Evolutionary conservation across 1,140 invertebrate species (phyloP), one percentile per base, ranked within the genome.

Genomic region (Hylaeus anthracinus): DNA sequence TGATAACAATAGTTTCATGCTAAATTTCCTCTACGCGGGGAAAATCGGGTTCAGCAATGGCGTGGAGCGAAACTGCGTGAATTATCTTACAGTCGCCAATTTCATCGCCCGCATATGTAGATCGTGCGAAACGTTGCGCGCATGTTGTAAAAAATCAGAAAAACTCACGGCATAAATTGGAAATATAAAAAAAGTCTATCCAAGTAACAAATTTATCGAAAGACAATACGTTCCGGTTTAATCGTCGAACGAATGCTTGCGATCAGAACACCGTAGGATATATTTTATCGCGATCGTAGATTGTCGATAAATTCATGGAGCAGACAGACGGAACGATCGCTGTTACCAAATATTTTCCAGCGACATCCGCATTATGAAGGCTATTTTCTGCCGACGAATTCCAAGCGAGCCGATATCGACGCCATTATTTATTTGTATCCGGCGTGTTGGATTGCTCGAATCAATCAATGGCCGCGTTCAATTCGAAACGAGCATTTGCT

Each of bases 311-410:
- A 81, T 67, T 43, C 51, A 60, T 9, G 14, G 10, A 26, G 9
- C 8, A 8, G 61, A 5, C 26, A 61, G 9, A 45, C 12, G 77
- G 8, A 45, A 39, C 56, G 15, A 41, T 6, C 48, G 39, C 61
- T 82, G 80, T 82, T 82, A 63, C 67, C 74, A 82, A 82, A 82
- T 82, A 82, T 82, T 82, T 77, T 66, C 74, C 80, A 72, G 12
- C 48, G 80, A 71, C 80, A 72, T 78, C 61, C 80, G 80, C 75
- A 82, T 82, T 82, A 82, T 82, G 74, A 77, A 81, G 64, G 55
- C 79, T 81, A 81, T 81, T 81, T 81, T 81, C 79, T 53, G 73
- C 26, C 12, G 43, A 15, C 39, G 55, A 26, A 26, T 39, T 12
- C 75, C 60, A 64, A 65, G 48, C n/a, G 56, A 51, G 45, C 55